phyloP scores from a whole-genome alignment of 2,888 invertebrate species.

The Bimastos eiseni region DNA sequence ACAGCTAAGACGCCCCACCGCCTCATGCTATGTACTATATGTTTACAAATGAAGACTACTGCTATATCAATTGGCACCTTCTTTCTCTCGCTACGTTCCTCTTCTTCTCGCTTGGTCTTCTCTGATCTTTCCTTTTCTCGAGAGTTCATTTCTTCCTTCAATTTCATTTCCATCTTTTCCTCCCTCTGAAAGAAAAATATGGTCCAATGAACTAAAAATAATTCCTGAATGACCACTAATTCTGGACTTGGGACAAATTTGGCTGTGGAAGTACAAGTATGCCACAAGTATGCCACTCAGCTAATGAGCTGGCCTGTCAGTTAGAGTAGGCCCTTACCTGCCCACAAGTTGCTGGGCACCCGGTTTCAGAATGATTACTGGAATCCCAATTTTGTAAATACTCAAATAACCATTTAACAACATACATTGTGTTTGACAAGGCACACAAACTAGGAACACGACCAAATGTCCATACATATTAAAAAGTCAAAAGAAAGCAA shows the following conservation, averaged over 20 bases:
- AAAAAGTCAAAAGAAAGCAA: too few species aligned
- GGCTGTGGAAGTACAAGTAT: not conserved
- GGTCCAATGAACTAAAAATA: too few species aligned
- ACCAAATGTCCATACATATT: too few species aligned
- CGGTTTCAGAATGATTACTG: too few species aligned
- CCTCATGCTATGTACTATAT: not conserved
- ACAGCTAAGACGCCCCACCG: not conserved
- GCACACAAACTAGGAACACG: too few species aligned
- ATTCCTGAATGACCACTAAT: too few species aligned
- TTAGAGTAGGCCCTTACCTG: too few species aligned
- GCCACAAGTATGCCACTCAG: not conserved
- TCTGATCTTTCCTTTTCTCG: not conserved
- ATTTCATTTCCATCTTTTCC: not conserved
- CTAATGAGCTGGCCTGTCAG: not conserved
- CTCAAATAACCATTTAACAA: too few species aligned
- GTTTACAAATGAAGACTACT: not conserved
- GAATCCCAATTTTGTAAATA: too few species aligned
- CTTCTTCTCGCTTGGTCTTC: constrained; percentile 1
- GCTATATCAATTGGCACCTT: not conserved
- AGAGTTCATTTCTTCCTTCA: not conserved
- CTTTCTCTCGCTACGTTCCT: not conserved
- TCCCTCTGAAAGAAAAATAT: constrained; percentile 16
- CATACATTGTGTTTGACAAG: too few species aligned
- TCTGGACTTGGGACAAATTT: not conserved
- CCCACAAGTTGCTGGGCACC: too few species aligned